These are phyloP conservation scores for Ailurus styani DNA, from an alignment of 2,113 vertebrate species.

Conservation along the genomic window DNA sequence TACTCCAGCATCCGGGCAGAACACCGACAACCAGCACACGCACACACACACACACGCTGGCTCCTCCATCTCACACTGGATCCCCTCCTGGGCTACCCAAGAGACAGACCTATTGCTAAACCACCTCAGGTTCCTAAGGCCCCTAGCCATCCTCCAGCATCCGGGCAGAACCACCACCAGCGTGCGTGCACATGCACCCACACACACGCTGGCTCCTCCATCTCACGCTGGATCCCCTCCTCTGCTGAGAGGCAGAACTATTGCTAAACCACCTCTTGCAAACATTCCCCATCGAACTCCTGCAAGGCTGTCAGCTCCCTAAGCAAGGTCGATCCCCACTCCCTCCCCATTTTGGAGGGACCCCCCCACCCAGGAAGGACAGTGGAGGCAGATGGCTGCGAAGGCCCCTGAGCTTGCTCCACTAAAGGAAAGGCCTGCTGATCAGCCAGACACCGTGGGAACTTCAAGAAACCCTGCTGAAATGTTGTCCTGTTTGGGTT, in stretches of 20 bases:
- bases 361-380: rapidly evolving
- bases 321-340: neutral
- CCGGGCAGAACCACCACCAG: neutral
- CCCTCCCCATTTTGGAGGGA: neutral
- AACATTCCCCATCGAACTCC: neutral
- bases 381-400: neutral
- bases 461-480: neutral
- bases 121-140: neutral
- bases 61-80: rapidly evolving
- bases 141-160: neutral
- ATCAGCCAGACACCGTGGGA: neutral
- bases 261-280: neutral
- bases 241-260: neutral
- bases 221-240: rapidly evolving
- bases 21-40: rapidly evolving
- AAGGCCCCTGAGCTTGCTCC: neutral
- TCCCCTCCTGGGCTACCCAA: neutral
- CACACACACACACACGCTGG: no score
- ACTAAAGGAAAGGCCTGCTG: neutral
- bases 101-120: neutral
- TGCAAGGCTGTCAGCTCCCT: neutral
- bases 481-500: neutral
- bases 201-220: neutral
- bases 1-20: neutral
- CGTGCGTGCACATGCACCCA: rapidly evolving